These are phyloP conservation scores for Riptortus pedestris DNA, from an alignment of 1,140 invertebrate species.

Conservation along the genomic window DNA sequence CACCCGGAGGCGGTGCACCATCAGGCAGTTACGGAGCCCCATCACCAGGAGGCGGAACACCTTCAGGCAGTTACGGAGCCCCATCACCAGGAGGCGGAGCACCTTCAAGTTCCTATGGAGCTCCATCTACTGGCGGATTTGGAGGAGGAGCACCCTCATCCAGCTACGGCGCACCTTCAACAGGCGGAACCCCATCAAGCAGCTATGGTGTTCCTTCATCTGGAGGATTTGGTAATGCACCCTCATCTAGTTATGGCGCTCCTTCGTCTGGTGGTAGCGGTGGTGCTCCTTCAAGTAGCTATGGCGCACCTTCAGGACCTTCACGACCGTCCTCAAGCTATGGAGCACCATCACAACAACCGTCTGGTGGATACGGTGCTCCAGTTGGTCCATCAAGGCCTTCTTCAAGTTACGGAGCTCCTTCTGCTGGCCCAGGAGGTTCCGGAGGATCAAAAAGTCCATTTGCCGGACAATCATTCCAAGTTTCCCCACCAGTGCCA, in stretches of 20 bases:
- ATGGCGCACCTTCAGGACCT: constrained; percentile 17
- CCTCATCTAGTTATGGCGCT: background rate
- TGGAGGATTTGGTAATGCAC: background rate
- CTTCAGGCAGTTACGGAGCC: constrained; percentile 27
- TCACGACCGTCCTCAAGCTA: constrained; percentile 8
- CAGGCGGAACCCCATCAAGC: constrained; percentile 6
- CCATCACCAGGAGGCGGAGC: constrained; percentile 7
- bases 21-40: constrained; percentile 29
- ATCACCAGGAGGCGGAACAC: constrained; percentile 18
- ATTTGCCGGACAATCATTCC: background rate
- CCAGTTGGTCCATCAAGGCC: background rate
- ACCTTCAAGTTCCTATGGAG: constrained; percentile 24
- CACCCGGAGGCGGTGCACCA: constrained; percentile 22
- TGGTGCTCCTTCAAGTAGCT: constrained; percentile 15
- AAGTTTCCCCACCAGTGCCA: constrained; percentile 18
- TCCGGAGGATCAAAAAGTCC: background rate
- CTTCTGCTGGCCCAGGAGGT: background rate
- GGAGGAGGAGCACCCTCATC: constrained; percentile 19
- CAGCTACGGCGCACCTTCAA: constrained; percentile 23
- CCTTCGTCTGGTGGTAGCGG: background rate
- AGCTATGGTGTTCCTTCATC: constrained; percentile 23
- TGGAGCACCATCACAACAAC: background rate
- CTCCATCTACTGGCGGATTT: constrained; percentile 14
- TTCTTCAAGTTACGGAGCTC: constrained; percentile 19
- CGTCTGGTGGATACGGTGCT: background rate